Conservation (phyloP, 2,113 vertebrate species). For the Leuciscus idus region DNA sequence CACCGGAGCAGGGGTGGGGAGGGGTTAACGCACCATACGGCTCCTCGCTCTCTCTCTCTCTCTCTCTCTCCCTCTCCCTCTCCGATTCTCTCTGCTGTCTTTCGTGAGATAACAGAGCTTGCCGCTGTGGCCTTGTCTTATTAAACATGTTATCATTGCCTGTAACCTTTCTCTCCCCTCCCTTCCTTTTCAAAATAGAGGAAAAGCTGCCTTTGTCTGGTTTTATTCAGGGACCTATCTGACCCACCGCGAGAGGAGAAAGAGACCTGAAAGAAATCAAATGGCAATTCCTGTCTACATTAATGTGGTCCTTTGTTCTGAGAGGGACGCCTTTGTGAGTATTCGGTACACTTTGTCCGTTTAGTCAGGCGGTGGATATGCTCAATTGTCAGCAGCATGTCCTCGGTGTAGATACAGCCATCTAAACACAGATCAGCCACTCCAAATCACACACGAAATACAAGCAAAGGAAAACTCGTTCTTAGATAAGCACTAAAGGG, state of each 20-base stretch:
- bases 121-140: slow-evolving; percentile 44
- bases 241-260: slow-evolving; percentile 25
- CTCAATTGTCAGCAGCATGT: slow-evolving; percentile 24
- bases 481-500: slow-evolving; percentile 16
- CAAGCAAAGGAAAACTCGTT: neutral
- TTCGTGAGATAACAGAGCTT: slow-evolving; percentile 42
- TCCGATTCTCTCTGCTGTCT: slow-evolving; percentile 22
- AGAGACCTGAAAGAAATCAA: slow-evolving; percentile 29
- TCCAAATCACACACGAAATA: slow-evolving; percentile 19
- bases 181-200: slow-evolving; percentile 34
- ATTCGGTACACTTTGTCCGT: neutral
- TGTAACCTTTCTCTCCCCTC: slow-evolving; percentile 48
- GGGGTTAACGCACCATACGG: slow-evolving; percentile 62
- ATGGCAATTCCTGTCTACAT: slow-evolving; percentile 49
- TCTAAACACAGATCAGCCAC: slow-evolving; percentile 22
- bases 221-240: slow-evolving; percentile 48
- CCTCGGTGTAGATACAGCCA: slow-evolving; percentile 31
- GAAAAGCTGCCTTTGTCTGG: slow-evolving; percentile 22
- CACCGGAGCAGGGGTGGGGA: slow-evolving; percentile 47
- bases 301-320: slow-evolving; percentile 45
- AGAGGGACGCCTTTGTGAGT: slow-evolving; percentile 23
- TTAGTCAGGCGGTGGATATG: neutral
- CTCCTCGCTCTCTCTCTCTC: slow-evolving; percentile 17
- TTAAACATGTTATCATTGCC: slow-evolving; percentile 53
- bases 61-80: neutral